Evolutionary conservation across 1,140 invertebrate species (phyloP).

Genomic region (Drosophila auraria): DNA sequence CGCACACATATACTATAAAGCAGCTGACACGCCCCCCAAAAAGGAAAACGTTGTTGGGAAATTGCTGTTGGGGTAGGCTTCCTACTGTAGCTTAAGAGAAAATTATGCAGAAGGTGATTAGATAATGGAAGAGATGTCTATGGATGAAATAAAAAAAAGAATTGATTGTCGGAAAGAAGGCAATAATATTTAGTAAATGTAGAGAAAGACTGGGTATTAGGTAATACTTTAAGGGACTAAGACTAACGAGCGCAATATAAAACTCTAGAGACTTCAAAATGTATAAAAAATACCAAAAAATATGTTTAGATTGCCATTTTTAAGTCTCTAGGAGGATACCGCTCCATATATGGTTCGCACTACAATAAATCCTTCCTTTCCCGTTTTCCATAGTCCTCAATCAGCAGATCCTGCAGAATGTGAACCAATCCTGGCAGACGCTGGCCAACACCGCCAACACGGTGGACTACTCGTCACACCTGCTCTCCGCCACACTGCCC

Average conservation of each 20-base stretch:
- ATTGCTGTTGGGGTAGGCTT: slow-evolving; percentile 84
- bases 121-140: slow-evolving; percentile 56
- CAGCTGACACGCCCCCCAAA: slow-evolving; percentile 16
- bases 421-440: slow-evolving; percentile 85
- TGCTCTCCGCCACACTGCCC: slow-evolving; percentile 85
- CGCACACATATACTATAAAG: slow-evolving; percentile 17
- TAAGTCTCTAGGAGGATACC: neutral
- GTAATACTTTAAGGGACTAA: neutral
- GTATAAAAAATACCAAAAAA: neutral
- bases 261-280: neutral
- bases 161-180: too few species aligned
- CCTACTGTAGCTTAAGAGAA: slow-evolving; percentile 76
- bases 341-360: neutral
- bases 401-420: slow-evolving; percentile 85
- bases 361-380: neutral
- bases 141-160: neutral
- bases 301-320: neutral
- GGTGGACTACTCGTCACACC: slow-evolving; percentile 85
- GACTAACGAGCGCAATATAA: neutral
- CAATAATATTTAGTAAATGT: neutral
- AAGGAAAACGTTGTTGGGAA: slow-evolving; percentile 28
- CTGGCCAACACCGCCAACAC: slow-evolving; percentile 85
- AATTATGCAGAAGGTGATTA: slow-evolving; percentile 68
- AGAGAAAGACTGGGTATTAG: neutral
- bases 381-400: slow-evolving; percentile 71